phyloP scores from a whole-genome alignment of 2,113 vertebrate species.

The Onychostruthus taczanowskii region DNA sequence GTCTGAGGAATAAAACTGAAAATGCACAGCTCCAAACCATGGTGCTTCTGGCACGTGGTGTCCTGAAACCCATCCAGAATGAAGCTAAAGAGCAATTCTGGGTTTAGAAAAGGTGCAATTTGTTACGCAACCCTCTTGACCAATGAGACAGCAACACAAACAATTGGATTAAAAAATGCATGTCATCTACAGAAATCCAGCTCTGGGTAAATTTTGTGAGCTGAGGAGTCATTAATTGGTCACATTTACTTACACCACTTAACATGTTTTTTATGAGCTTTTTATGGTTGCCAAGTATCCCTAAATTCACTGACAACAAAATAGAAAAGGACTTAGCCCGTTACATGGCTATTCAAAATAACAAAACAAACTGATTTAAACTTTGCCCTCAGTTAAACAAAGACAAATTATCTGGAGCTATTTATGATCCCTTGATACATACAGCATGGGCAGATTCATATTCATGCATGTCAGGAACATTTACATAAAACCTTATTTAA shows the following conservation, averaged over 20 bases:
- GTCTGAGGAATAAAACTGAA: constrained; percentile 28
- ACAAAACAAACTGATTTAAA: constrained; percentile 32
- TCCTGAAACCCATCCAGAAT: constrained; percentile 35
- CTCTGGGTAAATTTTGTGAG: not conserved
- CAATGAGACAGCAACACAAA: not conserved
- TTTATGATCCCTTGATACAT: constrained; percentile 21
- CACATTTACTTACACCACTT: constrained; percentile 39
- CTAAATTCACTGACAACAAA: constrained; percentile 45
- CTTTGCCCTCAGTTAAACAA: constrained; percentile 38
- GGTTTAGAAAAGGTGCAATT: constrained; percentile 4
- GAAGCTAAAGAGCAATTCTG: not conserved
- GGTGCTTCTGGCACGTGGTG: not conserved
- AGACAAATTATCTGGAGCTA: constrained; percentile 41
- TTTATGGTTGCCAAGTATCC: constrained; percentile 35
- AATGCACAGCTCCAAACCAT: not conserved
- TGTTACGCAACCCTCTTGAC: not conserved
- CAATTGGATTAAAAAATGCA: not conserved
- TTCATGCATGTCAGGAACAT: constrained; percentile 54
- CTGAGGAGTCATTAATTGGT: constrained; percentile 17
- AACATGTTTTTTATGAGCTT: not conserved
- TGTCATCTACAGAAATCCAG: not conserved
- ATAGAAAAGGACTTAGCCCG: constrained; percentile 28
- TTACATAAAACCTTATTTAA: constrained; percentile 30
- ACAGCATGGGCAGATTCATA: constrained; percentile 31
- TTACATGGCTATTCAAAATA: constrained; percentile 44